Evolutionary conservation across 2,113 vertebrate species (phyloP).

Genomic region (Hassar affinis): DNA sequence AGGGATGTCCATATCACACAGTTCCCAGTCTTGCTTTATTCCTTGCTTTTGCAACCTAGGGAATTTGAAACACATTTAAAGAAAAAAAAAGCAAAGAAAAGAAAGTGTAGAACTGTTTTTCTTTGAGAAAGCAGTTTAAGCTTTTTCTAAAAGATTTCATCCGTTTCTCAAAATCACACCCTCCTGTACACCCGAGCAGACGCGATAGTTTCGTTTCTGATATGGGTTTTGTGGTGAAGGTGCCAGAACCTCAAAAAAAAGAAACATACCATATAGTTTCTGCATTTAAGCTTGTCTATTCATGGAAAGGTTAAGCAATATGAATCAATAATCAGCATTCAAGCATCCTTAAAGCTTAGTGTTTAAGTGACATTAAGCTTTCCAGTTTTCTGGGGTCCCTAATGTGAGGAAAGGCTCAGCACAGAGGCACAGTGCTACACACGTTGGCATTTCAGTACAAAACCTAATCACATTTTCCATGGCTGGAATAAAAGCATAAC

Average conservation of each 20-base stretch:
- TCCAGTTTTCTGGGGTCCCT: slow-evolving; percentile 16
- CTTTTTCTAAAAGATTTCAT: slow-evolving; percentile 5
- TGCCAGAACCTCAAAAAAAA: not conserved
- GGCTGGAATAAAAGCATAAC: slow-evolving; percentile 62
- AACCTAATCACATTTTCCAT: slow-evolving; percentile 74
- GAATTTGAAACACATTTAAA: not conserved
- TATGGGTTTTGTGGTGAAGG: slow-evolving; percentile 20
- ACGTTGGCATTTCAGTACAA: slow-evolving; percentile 65
- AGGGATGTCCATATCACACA: slow-evolving; percentile 16
- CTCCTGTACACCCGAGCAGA: not conserved
- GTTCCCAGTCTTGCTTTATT: not conserved
- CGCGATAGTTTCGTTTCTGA: not conserved
- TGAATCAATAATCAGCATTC: not conserved
- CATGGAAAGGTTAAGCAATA: not conserved
- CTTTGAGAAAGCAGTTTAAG: not conserved
- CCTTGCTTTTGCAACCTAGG: not conserved
- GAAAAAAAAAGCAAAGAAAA: no score
- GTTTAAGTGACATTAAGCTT: not conserved
- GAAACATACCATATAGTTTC: not conserved
- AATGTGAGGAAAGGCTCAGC: slow-evolving; percentile 57
- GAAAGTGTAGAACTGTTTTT: not conserved
- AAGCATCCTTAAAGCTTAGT: not conserved
- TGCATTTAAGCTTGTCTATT: not conserved
- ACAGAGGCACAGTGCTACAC: slow-evolving; percentile 59
- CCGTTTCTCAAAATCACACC: slow-evolving; percentile 43